Evolutionary conservation across 2,888 invertebrate species (phyloP).

Genomic region (Drosophila anomelani): DNA sequence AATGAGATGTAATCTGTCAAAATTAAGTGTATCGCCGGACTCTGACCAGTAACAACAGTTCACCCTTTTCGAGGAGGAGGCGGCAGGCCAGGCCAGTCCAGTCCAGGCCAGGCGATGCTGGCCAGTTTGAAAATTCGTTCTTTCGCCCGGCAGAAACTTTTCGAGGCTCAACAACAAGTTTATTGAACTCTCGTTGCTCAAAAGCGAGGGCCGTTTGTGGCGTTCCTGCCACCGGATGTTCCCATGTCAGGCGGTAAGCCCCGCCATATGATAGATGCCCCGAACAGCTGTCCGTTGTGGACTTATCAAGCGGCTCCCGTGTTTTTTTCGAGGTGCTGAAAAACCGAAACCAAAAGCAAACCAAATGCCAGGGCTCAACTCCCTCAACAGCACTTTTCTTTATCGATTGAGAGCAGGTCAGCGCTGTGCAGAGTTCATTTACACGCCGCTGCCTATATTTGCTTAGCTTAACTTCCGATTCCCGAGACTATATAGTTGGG

Average conservation of each 20-base stretch:
- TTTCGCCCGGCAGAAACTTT: constrained; percentile 49
- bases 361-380: constrained; percentile 36
- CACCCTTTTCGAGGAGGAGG: constrained; percentile 21
- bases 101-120: constrained; percentile 12
- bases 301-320: constrained; percentile 64
- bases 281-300: constrained; percentile 63
- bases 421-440: constrained; percentile 63
- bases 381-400: constrained; percentile 51
- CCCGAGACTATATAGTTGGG: constrained; percentile 24
- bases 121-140: constrained; percentile 36
- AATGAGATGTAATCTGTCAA: constrained; percentile 84
- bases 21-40: constrained; percentile 77
- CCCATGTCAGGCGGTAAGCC: constrained; percentile 72
- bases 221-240: constrained; percentile 62
- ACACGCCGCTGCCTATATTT: constrained; percentile 65
- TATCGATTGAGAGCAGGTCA: constrained; percentile 69
- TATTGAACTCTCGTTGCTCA: constrained; percentile 59
- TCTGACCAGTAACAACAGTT: constrained; percentile 25
- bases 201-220: constrained; percentile 57
- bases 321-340: constrained; percentile 16
- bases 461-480: constrained; percentile 71
- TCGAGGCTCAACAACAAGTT: constrained; percentile 56
- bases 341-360: constrained; percentile 15
- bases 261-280: constrained; percentile 64
- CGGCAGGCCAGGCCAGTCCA: not conserved